These are phyloP conservation scores for Nomada ferruginata DNA, from an alignment of 2,888 invertebrate genomes.

Conservation along the genomic window DNA sequence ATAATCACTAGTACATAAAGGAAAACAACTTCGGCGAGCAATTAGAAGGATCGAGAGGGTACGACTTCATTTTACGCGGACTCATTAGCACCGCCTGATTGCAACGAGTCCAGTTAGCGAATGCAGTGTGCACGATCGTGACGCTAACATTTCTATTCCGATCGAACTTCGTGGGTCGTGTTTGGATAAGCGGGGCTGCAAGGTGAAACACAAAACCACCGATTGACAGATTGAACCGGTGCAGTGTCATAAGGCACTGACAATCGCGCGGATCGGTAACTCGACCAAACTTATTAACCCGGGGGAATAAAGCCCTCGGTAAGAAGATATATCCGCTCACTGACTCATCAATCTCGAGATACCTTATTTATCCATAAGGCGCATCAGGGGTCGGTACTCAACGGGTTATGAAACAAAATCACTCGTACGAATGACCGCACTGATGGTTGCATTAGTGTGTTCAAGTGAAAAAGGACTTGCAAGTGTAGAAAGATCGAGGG, in stretches of 20 bases:
- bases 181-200: conserved; percentile 47
- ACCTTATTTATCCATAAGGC: conserved; percentile 54
- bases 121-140: neutral
- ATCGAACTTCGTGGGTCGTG: conserved; percentile 37
- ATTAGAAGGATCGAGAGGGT: neutral
- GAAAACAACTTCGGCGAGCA: neutral
- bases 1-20: neutral
- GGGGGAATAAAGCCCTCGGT: conserved; percentile 26
- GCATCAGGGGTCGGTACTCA: neutral
- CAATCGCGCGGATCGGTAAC: conserved; percentile 46
- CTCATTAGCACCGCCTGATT: conserved; percentile 19
- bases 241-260: conserved; percentile 41
- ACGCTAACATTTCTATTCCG: conserved; percentile 19
- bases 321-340: conserved; percentile 66
- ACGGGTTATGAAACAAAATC: too few species aligned
- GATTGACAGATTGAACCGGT: conserved; percentile 51
- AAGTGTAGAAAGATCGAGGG: too few species aligned
- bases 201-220: conserved; percentile 41
- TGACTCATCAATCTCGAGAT: conserved; percentile 66
- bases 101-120: conserved; percentile 14
- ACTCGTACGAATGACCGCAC: neutral
- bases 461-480: neutral
- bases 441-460: conserved; percentile 7
- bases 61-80: conserved; percentile 15
- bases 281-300: conserved; percentile 60